These are phyloP conservation scores for Melitaea athalia DNA, from an alignment of 2,888 invertebrate genomes.

Conservation along the genomic window DNA sequence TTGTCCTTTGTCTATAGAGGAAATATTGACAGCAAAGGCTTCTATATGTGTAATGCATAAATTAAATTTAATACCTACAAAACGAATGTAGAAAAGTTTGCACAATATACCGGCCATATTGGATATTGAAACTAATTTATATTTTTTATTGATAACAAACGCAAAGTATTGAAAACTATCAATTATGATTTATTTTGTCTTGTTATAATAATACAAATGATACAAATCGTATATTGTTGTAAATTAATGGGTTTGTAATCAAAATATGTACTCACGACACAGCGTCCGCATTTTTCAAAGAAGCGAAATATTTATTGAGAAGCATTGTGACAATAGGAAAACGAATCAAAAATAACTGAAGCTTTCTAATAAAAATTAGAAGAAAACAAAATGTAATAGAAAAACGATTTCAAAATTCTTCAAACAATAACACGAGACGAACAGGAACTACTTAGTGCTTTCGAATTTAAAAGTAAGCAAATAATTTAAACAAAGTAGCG, in stretches of 20 bases:
- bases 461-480: background rate
- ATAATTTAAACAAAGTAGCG: background rate
- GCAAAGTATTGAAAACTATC: no score
- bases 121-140: no score
- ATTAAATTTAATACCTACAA: no score
- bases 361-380: background rate
- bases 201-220: no score
- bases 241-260: background rate
- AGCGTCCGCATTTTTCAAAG: conserved; percentile 1
- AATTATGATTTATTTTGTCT: no score
- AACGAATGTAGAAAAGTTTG: no score
- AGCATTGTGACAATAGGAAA: background rate
- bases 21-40: no score
- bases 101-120: no score
- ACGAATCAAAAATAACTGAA: background rate
- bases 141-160: no score
- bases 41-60: no score
- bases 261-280: background rate
- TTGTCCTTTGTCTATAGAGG: no score
- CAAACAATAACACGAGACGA: background rate
- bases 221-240: no score
- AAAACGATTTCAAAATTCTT: background rate
- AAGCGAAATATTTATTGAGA: conserved; percentile 10
- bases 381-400: background rate
- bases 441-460: background rate